Conservation (phyloP, 2,113 vertebrate species). For the Phalacrocorax brasilianus region DNA sequence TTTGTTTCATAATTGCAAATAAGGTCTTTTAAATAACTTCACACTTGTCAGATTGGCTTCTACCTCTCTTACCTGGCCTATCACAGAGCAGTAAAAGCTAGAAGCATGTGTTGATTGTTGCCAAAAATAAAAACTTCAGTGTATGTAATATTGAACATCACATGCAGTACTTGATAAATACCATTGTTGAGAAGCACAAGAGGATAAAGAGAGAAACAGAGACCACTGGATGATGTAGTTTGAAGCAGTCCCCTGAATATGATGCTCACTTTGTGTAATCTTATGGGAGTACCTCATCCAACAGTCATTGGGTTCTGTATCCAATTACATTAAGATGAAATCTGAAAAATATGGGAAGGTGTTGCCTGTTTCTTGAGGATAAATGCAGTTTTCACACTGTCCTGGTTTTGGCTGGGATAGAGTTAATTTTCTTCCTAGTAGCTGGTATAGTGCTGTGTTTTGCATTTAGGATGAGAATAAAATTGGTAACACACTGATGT, state of each 20-base stretch:
- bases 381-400: background rate
- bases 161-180: background rate
- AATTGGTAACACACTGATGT: too few relatives aligned
- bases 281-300: background rate
- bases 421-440: too few relatives aligned
- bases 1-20: background rate
- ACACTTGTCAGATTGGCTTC: background rate
- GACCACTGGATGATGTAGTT: background rate
- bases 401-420: too few relatives aligned
- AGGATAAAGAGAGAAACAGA: background rate
- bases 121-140: background rate
- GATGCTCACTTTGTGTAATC: background rate
- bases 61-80: background rate
- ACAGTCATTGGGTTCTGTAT: background rate
- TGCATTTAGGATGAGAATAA: too few relatives aligned
- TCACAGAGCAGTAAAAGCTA: background rate
- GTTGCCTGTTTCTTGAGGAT: background rate
- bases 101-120: background rate
- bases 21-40: background rate
- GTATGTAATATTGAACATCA: background rate
- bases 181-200: background rate
- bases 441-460: too few relatives aligned
- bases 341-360: background rate
- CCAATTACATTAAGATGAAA: background rate
- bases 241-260: background rate